These are phyloP conservation scores for Teinopalpus imperialis DNA, from an alignment of 2,888 invertebrate species.

Conservation along the genomic window DNA sequence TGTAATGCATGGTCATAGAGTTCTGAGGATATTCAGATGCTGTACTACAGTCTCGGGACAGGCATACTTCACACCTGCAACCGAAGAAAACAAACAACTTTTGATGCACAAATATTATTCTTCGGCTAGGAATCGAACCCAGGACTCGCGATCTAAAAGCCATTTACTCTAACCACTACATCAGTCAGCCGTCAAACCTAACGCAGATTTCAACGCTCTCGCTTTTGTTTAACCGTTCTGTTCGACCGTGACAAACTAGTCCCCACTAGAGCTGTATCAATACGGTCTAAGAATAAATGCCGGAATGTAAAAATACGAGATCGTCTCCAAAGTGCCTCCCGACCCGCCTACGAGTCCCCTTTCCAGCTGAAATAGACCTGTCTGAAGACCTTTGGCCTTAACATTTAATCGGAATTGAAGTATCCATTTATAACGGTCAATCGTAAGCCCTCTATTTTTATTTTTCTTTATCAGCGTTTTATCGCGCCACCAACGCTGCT, in stretches of 20 bases:
- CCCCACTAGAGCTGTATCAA: slow-evolving; percentile 44
- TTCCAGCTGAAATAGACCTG: slow-evolving; percentile 35
- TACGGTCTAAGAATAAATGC: slow-evolving; percentile 43
- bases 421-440: slow-evolving; percentile 32
- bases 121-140: no score
- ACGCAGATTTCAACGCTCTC: no score
- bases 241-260: slow-evolving; percentile 20
- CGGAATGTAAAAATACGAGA: slow-evolving; percentile 43
- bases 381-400: slow-evolving; percentile 25
- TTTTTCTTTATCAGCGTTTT: slow-evolving; percentile 48
- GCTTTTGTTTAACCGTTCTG: no score
- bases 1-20: no score
- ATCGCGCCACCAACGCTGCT: slow-evolving; percentile 54
- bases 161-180: no score
- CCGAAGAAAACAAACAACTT: no score
- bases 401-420: slow-evolving; percentile 7
- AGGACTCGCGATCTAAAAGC: no score
- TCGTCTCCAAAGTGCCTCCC: slow-evolving; percentile 36
- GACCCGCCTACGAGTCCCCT: slow-evolving; percentile 34
- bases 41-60: no score
- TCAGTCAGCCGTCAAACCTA: no score
- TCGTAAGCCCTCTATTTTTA: slow-evolving; percentile 38
- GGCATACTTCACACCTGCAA: no score
- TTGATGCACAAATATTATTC: no score
- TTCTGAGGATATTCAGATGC: no score